Evolutionary conservation across 1,140 invertebrate species (phyloP).

Genomic region (Drosophila saltans): DNA sequence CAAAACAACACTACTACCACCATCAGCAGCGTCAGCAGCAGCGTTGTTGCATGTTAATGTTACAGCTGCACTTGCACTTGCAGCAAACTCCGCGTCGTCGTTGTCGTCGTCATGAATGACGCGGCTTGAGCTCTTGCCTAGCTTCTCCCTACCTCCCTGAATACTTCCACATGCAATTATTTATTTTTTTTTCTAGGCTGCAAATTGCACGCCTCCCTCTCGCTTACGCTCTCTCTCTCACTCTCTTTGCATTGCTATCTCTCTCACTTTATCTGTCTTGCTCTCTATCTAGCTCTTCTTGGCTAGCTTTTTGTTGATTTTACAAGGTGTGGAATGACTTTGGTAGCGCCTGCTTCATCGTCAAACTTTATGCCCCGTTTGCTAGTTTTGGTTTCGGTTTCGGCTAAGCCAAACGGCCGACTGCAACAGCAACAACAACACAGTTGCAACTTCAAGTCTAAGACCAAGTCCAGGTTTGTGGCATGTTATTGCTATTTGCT

Average conservation of each 20-base stretch:
- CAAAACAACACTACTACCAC: background rate
- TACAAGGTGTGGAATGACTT: constrained; percentile 81
- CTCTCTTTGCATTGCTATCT: constrained; percentile 18
- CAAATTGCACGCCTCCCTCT: constrained; percentile 67
- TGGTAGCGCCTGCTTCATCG: constrained; percentile 73
- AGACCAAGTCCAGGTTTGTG: constrained; percentile 28
- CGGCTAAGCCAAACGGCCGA: constrained; percentile 37
- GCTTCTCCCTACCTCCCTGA: constrained; percentile 25
- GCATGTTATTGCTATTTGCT: constrained; percentile 32
- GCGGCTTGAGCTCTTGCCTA: constrained; percentile 55
- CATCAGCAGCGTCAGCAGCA: background rate
- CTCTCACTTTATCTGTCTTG: constrained; percentile 25
- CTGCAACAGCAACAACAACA: background rate
- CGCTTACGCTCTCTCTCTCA: constrained; percentile 31
- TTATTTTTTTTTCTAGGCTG: constrained; percentile 71
- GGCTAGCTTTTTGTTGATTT: constrained; percentile 76
- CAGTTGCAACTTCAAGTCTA: background rate
- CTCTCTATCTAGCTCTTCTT: constrained; percentile 40
- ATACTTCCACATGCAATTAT: constrained; percentile 72
- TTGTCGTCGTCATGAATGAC: constrained; percentile 69
- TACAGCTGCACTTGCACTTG: constrained; percentile 80
- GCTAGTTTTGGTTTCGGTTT: constrained; percentile 40
- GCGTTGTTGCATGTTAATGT: constrained; percentile 77
- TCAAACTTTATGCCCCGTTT: constrained; percentile 55
- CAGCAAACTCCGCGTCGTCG: constrained; percentile 59